Conservation (phyloP, 2,113 vertebrate genomes). For the Fregata magnificens region DNA sequence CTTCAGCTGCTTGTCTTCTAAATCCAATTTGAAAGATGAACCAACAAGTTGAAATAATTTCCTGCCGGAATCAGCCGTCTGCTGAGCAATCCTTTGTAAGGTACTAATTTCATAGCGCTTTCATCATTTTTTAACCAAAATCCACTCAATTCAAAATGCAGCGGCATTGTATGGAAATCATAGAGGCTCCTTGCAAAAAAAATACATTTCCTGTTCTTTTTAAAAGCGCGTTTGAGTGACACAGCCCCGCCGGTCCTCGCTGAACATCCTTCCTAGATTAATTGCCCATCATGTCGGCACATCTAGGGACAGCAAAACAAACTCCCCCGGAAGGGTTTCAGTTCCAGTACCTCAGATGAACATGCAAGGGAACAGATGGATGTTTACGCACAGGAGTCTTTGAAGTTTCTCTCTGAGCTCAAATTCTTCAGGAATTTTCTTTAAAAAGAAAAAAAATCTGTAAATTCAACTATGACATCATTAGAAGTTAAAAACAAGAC, state of each 20-base stretch:
- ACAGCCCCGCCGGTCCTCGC: background rate
- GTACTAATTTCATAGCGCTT: background rate
- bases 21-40: slow-evolving; percentile 44
- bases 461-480: background rate
- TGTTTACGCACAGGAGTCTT: background rate
- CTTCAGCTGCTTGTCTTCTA: slow-evolving; percentile 52
- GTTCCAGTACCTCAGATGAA: background rate
- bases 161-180: background rate
- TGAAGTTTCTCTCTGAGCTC: background rate
- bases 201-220: background rate
- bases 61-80: background rate
- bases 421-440: background rate
- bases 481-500: background rate
- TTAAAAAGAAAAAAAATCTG: background rate
- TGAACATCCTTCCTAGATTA: background rate
- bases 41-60: background rate
- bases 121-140: background rate
- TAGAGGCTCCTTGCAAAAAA: background rate
- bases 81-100: background rate
- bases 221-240: background rate
- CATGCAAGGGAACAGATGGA: background rate
- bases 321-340: background rate
- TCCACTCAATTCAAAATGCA: background rate
- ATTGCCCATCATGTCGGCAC: background rate
- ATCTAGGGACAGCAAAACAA: background rate